Evolutionary conservation across 2,888 invertebrate species (phyloP).

Genomic region (Crepidodera aurea): DNA sequence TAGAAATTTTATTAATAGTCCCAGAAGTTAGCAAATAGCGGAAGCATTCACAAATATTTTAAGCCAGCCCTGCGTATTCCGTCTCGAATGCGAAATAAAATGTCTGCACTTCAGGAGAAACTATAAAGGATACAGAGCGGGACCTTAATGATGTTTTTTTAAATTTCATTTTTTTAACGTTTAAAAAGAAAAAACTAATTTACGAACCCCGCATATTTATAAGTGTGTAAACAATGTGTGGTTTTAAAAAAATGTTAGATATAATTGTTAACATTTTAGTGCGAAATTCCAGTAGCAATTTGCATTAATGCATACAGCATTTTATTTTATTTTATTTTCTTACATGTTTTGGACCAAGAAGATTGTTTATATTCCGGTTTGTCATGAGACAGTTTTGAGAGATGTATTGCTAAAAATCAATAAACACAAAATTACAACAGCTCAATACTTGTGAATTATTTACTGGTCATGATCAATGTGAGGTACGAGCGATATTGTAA

Average conservation of each 20-base stretch:
- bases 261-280: background rate
- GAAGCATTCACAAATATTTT: too few species aligned
- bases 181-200: too few species aligned
- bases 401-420: conserved; percentile 12
- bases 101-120: too few species aligned
- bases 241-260: background rate
- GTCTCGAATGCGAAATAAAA: too few species aligned
- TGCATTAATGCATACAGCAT: background rate
- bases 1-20: too few species aligned
- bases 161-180: too few species aligned
- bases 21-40: too few species aligned
- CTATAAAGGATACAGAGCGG: too few species aligned
- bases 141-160: too few species aligned
- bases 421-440: background rate
- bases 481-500: too few species aligned
- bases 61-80: too few species aligned
- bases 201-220: background rate
- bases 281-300: background rate
- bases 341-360: conserved; percentile 7
- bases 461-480: background rate
- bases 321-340: background rate
- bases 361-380: background rate
- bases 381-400: conserved; percentile 9
- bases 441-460: conserved; percentile 7
- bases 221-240: background rate